A percentile compares a stretch with the other conserved stretches of the same genome.
Conservation (phyloP, 2,888 invertebrate species). For the Tiliacea aurago region DNA sequence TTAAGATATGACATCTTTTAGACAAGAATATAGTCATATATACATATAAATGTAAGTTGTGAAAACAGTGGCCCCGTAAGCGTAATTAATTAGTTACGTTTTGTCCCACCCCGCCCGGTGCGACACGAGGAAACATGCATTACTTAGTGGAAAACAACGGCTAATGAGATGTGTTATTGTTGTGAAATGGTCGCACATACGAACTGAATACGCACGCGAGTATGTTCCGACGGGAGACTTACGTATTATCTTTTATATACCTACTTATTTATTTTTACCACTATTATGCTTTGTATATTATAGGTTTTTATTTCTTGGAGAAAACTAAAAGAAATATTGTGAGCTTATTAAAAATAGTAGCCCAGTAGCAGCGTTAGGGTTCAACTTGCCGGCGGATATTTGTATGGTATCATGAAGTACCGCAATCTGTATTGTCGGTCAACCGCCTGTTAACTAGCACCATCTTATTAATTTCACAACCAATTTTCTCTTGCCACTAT, state of each 20-base stretch:
- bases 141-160: constrained; percentile 61
- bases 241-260: neutral
- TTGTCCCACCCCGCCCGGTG: constrained; percentile 62
- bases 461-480: neutral
- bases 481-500: neutral
- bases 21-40: constrained; percentile 38
- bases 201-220: neutral
- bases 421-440: neutral
- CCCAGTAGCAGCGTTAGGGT: neutral
- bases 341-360: neutral
- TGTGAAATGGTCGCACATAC: constrained; percentile 37
- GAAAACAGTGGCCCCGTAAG: constrained; percentile 57
- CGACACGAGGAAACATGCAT: constrained; percentile 54
- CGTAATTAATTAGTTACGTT: constrained; percentile 69
- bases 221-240: constrained; percentile 3
- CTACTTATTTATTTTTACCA: neutral
- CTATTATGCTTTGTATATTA: neutral
- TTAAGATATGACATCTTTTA: constrained; percentile 24
- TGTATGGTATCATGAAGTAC: neutral
- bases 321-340: neutral
- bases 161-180: constrained; percentile 53
- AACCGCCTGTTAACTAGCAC: neutral
- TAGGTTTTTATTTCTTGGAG: neutral
- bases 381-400: neutral
- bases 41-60: constrained; percentile 44